phyloP scores from a whole-genome alignment of 2,888 invertebrate genomes.

The Masnerella sp. region DNA sequence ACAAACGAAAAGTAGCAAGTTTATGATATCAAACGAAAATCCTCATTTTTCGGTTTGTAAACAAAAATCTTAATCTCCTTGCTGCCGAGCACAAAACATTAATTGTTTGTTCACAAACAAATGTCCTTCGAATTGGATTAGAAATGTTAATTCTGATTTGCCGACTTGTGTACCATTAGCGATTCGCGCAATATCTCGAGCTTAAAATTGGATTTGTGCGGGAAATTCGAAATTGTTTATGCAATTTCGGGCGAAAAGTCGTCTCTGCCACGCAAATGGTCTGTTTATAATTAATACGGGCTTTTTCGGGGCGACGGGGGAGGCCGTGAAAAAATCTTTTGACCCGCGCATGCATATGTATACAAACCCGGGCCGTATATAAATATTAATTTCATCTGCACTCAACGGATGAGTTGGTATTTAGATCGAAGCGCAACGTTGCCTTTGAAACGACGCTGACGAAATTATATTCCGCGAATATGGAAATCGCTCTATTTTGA shows the following conservation, averaged over 20 bases:
- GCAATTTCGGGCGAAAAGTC: background rate
- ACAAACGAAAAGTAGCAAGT: too few relatives aligned
- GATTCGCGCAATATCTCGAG: too few relatives aligned
- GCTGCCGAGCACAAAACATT: too few relatives aligned
- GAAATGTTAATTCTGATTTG: too few relatives aligned
- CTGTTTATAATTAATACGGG: slow-evolving; percentile 50
- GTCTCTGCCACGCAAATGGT: slow-evolving; percentile 23
- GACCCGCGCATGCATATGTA: slow-evolving; percentile 56
- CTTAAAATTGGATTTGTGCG: too few relatives aligned
- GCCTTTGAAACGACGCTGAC: slow-evolving; percentile 60
- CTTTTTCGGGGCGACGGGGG: slow-evolving; percentile 5
- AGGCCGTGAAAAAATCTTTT: slow-evolving; percentile 32
- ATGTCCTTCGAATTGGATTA: too few relatives aligned
- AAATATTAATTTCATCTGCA: slow-evolving; percentile 61
- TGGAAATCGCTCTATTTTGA: slow-evolving; percentile 61
- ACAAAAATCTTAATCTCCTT: too few relatives aligned
- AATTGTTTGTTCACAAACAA: too few relatives aligned
- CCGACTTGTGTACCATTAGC: too few relatives aligned
- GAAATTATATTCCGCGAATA: slow-evolving; percentile 60
- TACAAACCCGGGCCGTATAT: slow-evolving; percentile 54
- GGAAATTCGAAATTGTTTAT: too few relatives aligned
- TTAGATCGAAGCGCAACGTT: slow-evolving; percentile 60
- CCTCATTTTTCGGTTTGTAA: too few relatives aligned
- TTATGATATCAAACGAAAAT: too few relatives aligned
- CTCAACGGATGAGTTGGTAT: slow-evolving; percentile 61